phyloP scores from a whole-genome alignment of 2,888 invertebrate genomes.

The Microctonus brassicae region DNA sequence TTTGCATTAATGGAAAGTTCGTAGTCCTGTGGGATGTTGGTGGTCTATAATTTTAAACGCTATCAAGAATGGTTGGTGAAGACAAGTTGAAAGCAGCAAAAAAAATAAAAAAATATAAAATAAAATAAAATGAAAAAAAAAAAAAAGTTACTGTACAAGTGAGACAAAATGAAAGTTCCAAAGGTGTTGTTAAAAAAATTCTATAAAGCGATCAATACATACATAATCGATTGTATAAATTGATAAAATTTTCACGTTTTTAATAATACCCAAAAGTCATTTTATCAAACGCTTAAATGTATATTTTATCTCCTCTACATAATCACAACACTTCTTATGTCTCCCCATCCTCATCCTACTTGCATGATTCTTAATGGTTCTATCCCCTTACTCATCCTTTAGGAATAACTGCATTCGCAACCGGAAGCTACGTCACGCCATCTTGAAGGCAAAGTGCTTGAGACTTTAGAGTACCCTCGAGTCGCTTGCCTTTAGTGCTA shows the following conservation, averaged over 20 bases:
- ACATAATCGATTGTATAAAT: conserved; percentile 40
- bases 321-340: conserved; percentile 2
- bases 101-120: conserved; percentile 12
- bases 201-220: conserved; percentile 52
- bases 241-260: conserved; percentile 52
- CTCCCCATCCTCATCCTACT: conserved; percentile 10
- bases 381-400: conserved; percentile 34
- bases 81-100: background rate
- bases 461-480: conserved; percentile 28
- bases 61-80: conserved; percentile 30
- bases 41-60: conserved; percentile 1
- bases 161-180: conserved; percentile 52
- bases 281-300: conserved; percentile 6
- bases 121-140: background rate
- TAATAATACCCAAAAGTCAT: conserved; percentile 42
- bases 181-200: conserved; percentile 57
- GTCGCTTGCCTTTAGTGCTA: conserved; percentile 30
- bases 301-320: conserved; percentile 17
- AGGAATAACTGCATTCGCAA: conserved; percentile 32
- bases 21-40: conserved; percentile 36
- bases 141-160: background rate
- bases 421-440: conserved; percentile 27
- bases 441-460: conserved; percentile 27
- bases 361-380: conserved; percentile 14
- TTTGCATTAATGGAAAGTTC: conserved; percentile 57